Percentiles rank a stretch among this genome's conserved stretches.
These are phyloP conservation scores for Prionace glauca DNA, from an alignment of 2,797 vertebrate genomes.

Conservation along the genomic window DNA sequence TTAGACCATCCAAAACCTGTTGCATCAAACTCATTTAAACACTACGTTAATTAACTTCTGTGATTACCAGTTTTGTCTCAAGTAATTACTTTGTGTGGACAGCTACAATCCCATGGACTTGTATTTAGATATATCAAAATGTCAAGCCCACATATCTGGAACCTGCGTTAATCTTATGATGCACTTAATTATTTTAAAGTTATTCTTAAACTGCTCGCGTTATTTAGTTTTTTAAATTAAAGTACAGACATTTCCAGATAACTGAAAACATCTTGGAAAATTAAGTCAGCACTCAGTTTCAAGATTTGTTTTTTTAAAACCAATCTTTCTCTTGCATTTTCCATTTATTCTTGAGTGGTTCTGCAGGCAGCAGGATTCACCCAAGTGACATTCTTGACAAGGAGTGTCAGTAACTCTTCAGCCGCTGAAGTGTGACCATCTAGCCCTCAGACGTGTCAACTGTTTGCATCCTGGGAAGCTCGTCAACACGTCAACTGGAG, in stretches of 20 bases:
- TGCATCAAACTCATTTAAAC: constrained; percentile 26
- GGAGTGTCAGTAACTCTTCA: neutral
- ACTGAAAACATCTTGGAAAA: neutral
- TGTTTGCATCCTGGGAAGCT: neutral
- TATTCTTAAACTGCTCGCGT: neutral
- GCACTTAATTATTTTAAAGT: constrained; percentile 34
- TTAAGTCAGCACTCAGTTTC: neutral
- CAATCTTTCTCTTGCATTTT: neutral
- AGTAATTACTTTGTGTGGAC: constrained; percentile 26
- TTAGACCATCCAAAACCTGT: neutral
- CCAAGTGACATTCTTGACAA: neutral
- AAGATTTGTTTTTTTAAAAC: neutral
- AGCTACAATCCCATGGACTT: constrained; percentile 19
- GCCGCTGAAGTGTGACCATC: neutral
- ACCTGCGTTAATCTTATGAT: constrained; percentile 27
- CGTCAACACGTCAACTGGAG: neutral
- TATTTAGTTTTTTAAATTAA: neutral
- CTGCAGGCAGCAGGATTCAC: neutral
- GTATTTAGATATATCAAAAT: constrained; percentile 33
- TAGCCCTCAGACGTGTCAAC: neutral
- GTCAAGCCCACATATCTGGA: constrained; percentile 14
- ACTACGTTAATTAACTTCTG: constrained; percentile 29
- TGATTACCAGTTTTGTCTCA: constrained; percentile 32
- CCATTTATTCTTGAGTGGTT: neutral
- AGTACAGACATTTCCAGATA: neutral